phyloP scores from a whole-genome alignment of 30 jellyfish, hydroid and myxozoan genomes.

The Morbakka virulenta region DNA sequence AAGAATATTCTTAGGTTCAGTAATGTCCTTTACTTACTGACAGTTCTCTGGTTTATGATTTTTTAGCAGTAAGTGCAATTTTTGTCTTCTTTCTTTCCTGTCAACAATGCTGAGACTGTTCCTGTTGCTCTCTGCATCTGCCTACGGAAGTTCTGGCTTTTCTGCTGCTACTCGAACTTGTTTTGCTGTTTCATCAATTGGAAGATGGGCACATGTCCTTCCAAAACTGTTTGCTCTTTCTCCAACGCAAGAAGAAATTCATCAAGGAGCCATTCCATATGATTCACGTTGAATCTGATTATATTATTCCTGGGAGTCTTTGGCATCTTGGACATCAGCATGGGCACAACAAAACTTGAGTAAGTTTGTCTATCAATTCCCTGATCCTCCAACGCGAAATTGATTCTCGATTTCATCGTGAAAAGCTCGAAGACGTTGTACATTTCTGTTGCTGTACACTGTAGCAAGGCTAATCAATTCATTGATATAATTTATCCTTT shows the following conservation, averaged over 20 bases:
- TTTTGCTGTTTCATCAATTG: conserved; percentile 7
- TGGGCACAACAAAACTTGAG: conserved; percentile 26
- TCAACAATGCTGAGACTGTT: conserved; percentile 20
- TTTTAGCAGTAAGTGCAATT: conserved; percentile 5
- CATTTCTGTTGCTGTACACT: conserved; percentile 26
- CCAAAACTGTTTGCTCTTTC: conserved; percentile 29
- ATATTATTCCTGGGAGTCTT: conserved; percentile 17
- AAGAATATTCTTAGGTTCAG: conserved; percentile 15
- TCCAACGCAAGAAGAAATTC: conserved; percentile 29
- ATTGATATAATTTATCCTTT: not conserved
- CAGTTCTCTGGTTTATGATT: conserved; percentile 7
- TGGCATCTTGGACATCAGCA: conserved; percentile 25
- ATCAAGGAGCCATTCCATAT: conserved; percentile 44
- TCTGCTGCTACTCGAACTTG: conserved; percentile 3
- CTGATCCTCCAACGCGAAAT: conserved; percentile 26
- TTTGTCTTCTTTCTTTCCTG: conserved; percentile 20
- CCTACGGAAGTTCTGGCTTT: conserved; percentile 11
- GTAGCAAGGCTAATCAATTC: conserved; percentile 30
- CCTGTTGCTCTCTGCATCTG: conserved; percentile 18
- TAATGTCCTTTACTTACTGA: conserved; percentile 5
- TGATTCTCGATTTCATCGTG: conserved; percentile 31
- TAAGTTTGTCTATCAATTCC: conserved; percentile 15
- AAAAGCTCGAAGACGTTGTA: conserved; percentile 24
- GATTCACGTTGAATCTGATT: conserved; percentile 18
- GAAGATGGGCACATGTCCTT: conserved; percentile 33